Conservation (phyloP, 37 sponge, comb jelly and placozoan species). For the Aplysina aerophoba region DNA sequence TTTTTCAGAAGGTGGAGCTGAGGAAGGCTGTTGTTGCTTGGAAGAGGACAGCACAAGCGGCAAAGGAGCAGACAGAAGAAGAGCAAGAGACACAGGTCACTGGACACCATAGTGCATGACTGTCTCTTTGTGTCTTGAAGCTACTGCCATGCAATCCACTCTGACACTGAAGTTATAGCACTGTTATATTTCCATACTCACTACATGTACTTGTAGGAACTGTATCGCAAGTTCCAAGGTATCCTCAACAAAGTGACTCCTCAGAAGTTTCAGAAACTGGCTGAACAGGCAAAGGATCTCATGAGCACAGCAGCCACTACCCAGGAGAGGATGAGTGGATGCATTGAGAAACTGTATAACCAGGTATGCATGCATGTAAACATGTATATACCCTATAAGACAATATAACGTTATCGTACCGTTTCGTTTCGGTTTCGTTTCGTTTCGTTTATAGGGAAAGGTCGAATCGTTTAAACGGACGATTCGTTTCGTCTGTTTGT, state of each 20-base stretch:
- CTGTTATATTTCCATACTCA: not conserved
- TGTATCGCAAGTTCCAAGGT: constrained; percentile 31
- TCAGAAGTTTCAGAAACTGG: constrained; percentile 77
- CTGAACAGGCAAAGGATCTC: constrained; percentile 65
- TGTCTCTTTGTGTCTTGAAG: too few species aligned
- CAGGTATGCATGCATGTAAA: constrained; percentile 43
- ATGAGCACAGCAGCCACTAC: constrained; percentile 14
- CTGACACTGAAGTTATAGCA: not conserved
- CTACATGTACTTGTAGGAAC: constrained; percentile 11
- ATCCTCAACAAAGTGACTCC: constrained; percentile 90
- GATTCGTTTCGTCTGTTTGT: too few species aligned
- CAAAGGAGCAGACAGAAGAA: constrained; percentile 34
- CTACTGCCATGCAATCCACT: not conserved
- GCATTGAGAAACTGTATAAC: constrained; percentile 76
- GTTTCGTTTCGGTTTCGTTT: too few species aligned
- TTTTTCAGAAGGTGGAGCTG: constrained; percentile 57
- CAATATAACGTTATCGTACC: too few species aligned
- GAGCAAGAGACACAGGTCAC: constrained; percentile 46
- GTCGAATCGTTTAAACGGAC: too few species aligned
- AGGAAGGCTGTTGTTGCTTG: constrained; percentile 66
- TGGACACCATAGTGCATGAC: not conserved
- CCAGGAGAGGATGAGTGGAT: constrained; percentile 66
- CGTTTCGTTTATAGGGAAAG: too few species aligned
- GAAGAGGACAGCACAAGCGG: constrained; percentile 31
- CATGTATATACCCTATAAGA: too few species aligned